Base-by-base conservation (phyloP, 1,140 invertebrate species). In the Caenorhabditis inopinata region DNA sequence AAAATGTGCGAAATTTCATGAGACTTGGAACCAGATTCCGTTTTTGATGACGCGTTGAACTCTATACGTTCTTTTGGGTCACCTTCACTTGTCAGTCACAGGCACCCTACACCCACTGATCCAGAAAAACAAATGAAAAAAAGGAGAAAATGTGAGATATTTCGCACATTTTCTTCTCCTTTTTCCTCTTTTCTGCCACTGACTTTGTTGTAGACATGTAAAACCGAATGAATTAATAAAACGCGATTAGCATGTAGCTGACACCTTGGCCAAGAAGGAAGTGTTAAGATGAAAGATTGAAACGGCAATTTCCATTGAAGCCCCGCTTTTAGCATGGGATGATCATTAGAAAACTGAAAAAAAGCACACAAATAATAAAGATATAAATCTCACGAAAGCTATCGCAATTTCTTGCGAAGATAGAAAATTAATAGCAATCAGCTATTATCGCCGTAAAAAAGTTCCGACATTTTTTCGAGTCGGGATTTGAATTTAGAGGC, bases 21-120 rank as follows among this genome's bases (percentile, higher is more conserved):
- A 32, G 53, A 62, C 27, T 16, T 35, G 53, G 35, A 62, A 32
- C 53, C 35, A 58, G 14, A n/a, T n/a, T n/a, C n/a, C n/a, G n/a
- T 62, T 62, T 62, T 62, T n/a, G 21, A 21, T 62, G 53, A 62
- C 27, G 53, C 38, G 38, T 42, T 42, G 14, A 42, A 42, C 4
- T 32, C 53, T 32, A 32, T 32, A 53, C 4, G n/a, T 62, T 62
- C 35, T 62, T 62, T 32, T 16, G 53, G 53, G 53, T 32, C 53
- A 62, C 53, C 53, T n/a, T 62, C 53, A 62, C 53, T 62, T 62
- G 53, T 62, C 53, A 62, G 14, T 16, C 29, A 32, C 53, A 62
- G 53, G 9, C 7, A 35, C 27, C 21, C 11, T 3, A 25, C 27
- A 14, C 27, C 53, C 53, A 62, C 53, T n/a, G 27, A 29, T 32